Percentiles rank a stretch among this genome's conserved stretches.
phyloP scores from a whole-genome alignment of 2,113 vertebrate species.

The Tichodroma muraria region DNA sequence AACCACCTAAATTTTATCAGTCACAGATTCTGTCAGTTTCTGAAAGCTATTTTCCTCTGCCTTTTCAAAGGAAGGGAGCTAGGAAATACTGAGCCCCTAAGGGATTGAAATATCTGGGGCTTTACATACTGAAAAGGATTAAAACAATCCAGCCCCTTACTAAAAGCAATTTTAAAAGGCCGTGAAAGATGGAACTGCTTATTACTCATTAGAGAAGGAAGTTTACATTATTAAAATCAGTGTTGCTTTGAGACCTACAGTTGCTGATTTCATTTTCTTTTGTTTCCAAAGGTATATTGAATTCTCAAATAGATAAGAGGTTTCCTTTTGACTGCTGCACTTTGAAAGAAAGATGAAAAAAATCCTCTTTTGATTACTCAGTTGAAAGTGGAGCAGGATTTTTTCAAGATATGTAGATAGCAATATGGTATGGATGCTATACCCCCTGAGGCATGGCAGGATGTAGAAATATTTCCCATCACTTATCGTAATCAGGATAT shows the following conservation, averaged over 20 bases:
- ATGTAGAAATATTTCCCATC: background rate
- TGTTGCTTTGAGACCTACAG: background rate
- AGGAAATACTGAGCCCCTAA: constrained; percentile 9
- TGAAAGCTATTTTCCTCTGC: constrained; percentile 39
- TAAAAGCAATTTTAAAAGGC: constrained; percentile 60
- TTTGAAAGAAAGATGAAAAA: background rate
- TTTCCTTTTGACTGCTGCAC: background rate
- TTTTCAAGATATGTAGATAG: background rate
- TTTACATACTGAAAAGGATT: constrained; percentile 68
- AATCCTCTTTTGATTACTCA: constrained; percentile 5
- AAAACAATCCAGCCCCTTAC: constrained; percentile 57
- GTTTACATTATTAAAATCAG: constrained; percentile 57
- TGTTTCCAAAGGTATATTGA: constrained; percentile 13
- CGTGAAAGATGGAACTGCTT: constrained; percentile 49
- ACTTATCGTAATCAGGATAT: background rate
- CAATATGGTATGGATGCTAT: background rate
- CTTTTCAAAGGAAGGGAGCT: constrained; percentile 28
- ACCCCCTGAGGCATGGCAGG: background rate
- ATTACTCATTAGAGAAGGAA: constrained; percentile 50
- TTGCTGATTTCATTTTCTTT: constrained; percentile 22
- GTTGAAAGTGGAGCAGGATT: background rate
- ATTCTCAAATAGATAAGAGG: constrained; percentile 13
- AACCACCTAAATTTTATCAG: constrained; percentile 18
- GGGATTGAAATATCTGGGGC: constrained; percentile 62
- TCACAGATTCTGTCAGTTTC: constrained; percentile 5